Evolutionary conservation across 2,888 invertebrate genomes (phyloP).

Genomic region (Xestia c-nigrum): DNA sequence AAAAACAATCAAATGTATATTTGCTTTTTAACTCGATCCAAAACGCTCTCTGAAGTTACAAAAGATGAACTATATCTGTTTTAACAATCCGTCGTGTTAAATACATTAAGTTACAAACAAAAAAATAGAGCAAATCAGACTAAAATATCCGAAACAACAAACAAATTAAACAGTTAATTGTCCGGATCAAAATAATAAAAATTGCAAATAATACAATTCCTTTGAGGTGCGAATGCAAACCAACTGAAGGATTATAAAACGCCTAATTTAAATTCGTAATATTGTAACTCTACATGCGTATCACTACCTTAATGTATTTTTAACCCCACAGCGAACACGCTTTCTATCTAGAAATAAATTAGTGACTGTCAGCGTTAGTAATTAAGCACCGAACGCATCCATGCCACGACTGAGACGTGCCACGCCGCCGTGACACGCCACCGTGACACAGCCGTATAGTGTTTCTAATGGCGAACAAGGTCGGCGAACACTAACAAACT

Average conservation of each 20-base stretch:
- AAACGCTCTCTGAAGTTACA: background rate
- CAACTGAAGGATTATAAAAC: background rate
- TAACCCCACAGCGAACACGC: conserved; percentile 10
- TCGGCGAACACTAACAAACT: conserved; percentile 38
- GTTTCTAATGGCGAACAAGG: conserved; percentile 45
- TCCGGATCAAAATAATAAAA: background rate
- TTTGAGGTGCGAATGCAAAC: background rate
- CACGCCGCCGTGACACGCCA: conserved; percentile 33
- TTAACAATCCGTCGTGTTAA: background rate
- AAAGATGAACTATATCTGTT: too few relatives aligned
- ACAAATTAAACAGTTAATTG: background rate
- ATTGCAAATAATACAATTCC: background rate
- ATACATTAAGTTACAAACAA: background rate
- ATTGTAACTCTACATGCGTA: background rate
- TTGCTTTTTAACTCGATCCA: background rate
- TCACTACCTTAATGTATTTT: conserved; percentile 9
- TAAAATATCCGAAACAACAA: background rate
- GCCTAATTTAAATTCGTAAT: background rate
- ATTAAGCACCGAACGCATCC: conserved; percentile 31
- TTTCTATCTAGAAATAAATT: conserved; percentile 36
- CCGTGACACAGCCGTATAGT: conserved; percentile 41
- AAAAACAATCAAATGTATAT: background rate
- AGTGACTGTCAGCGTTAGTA: conserved; percentile 35
- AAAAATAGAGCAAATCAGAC: background rate
- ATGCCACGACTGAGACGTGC: conserved; percentile 32